Conservation (phyloP, 2,888 invertebrate genomes). For the Melanostoma mellinum region DNA sequence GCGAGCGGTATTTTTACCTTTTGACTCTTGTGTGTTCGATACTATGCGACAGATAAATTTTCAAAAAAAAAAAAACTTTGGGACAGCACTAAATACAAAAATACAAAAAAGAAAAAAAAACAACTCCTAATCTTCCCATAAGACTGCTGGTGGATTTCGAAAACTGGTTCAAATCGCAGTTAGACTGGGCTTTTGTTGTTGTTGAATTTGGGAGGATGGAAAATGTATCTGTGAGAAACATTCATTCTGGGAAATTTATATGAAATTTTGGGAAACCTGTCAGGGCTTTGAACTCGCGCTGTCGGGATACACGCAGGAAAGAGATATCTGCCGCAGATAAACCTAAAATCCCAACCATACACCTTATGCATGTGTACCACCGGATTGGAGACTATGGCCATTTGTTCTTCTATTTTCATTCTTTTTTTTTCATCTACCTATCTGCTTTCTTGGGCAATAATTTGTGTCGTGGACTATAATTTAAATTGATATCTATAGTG, state of each 20-base stretch:
- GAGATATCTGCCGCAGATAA: constrained; percentile 67
- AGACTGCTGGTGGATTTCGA: constrained; percentile 22
- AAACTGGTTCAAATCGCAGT: constrained; percentile 71
- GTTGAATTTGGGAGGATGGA: constrained; percentile 15
- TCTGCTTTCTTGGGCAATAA: constrained; percentile 45
- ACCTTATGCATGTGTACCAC: constrained; percentile 22
- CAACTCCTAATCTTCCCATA: constrained; percentile 67
- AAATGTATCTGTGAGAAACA: constrained; percentile 69
- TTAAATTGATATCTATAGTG: constrained; percentile 71
- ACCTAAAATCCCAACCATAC: constrained; percentile 38
- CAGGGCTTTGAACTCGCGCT: constrained; percentile 71
- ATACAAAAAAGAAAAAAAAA: constrained; percentile 7
- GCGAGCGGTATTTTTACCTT: constrained; percentile 67
- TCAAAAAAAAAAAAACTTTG: constrained; percentile 48
- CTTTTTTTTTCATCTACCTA: constrained; percentile 1
- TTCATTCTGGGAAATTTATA: constrained; percentile 73
- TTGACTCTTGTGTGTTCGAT: constrained; percentile 52
- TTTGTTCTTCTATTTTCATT: constrained; percentile 43
- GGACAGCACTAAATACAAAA: constrained; percentile 31
- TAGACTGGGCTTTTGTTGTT: constrained; percentile 41
- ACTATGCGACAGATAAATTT: constrained; percentile 72
- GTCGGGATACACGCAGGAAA: constrained; percentile 58
- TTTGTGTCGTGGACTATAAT: constrained; percentile 58
- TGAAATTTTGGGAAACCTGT: constrained; percentile 73
- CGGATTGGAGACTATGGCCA: constrained; percentile 40